Evolutionary conservation across 2,888 invertebrate genomes (phyloP), one percentile per base, ranked within the genome.

Genomic region (Vanessa cardui): DNA sequence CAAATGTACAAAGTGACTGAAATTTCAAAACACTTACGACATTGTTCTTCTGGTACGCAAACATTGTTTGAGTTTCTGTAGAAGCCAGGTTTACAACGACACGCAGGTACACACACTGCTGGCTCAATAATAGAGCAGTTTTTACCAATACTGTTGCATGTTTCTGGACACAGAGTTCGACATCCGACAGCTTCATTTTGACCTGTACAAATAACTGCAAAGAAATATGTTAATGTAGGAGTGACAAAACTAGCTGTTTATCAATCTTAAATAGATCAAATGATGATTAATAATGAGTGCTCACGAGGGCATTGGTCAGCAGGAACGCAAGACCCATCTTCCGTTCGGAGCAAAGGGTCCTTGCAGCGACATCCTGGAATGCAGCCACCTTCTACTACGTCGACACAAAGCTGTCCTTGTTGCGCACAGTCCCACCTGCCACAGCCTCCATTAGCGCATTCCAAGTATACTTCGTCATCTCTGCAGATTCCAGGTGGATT

Each of bases 371-470:
- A 83, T 16, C 78, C 81, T 16, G 69, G 74, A 26, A 71, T 45
- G 66, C 81, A 82, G 21, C 49, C 64, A n/a, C 62, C 63, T 45
- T 74, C 52, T 0, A 72, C 26, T 4, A 74, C 71, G 39, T 80
- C 74, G 21, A 78, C 77, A 50, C 83, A 83, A n/a, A 80, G 6
- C 8, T 52, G 66, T 12, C 77, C 74, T 47, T 71, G 56, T 58
- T 79, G 73, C 4, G 79, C 73, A 54, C 83, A 83, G 3, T 77
- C 76, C 60, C 74, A 70, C 50, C 72, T 79, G 1, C 74, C 75
- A 66, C 83, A 83, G 20, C 80, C 82, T 8, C 80, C 79, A 52
- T 81, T 81, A 0, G 73, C 74, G 26, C 82, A 83, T 1, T 62
- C 39, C 39, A 72, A 64, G 33, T 68, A 76, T 7, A 76, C 73